Conservation (phyloP, 92 coral and sea anemone genomes). For the Galaxea fascicularis region DNA sequence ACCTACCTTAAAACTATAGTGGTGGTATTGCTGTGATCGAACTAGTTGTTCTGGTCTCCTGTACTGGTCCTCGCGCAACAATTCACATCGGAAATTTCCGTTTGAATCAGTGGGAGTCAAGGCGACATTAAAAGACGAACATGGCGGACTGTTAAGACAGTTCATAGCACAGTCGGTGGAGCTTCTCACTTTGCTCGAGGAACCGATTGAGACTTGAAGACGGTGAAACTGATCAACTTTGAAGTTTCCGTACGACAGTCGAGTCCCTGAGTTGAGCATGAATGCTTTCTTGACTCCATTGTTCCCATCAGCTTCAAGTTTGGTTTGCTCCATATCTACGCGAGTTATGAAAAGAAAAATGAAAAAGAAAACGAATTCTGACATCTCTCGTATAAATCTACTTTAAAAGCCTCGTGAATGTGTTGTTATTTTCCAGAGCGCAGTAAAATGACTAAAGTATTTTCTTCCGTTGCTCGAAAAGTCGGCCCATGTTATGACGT, state of each 20-base stretch:
- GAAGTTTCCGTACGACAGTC: conserved; percentile 14
- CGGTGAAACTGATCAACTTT: background rate
- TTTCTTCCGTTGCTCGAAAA: too few relatives aligned
- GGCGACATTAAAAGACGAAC: conserved; percentile 29
- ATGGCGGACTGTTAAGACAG: conserved; percentile 31
- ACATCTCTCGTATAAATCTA: background rate
- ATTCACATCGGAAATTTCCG: conserved; percentile 16
- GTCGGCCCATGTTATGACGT: too few relatives aligned
- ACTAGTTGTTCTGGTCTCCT: conserved; percentile 5
- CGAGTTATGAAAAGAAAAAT: background rate
- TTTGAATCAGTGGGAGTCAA: background rate
- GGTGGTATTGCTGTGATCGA: conserved; percentile 4
- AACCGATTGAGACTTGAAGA: conserved; percentile 18
- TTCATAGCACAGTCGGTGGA: conserved; percentile 25
- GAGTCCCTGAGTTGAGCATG: background rate
- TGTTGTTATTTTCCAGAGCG: too few relatives aligned
- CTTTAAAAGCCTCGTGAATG: too few relatives aligned
- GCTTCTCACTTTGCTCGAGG: conserved; percentile 1
- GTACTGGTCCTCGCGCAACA: conserved; percentile 27
- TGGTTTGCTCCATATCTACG: background rate
- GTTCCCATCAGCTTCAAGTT: background rate
- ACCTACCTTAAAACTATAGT: conserved; percentile 27
- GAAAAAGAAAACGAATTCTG: background rate
- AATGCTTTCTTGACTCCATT: background rate
- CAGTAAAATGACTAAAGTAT: too few relatives aligned